Conservation (phyloP, 2,113 vertebrate genomes). For the Hystrix brachyura region DNA sequence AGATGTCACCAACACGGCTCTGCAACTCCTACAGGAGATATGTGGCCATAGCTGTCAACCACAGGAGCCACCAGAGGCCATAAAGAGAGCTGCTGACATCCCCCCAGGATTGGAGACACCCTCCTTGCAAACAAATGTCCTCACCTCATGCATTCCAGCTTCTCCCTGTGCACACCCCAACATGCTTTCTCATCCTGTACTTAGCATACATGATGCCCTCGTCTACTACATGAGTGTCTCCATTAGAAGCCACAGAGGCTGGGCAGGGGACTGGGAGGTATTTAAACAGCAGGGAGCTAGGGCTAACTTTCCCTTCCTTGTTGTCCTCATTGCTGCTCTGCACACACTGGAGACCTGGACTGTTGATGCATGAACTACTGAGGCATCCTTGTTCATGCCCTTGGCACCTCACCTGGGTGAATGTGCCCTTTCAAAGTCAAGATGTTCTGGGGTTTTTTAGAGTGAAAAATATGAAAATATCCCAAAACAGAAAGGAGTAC, state of each 20-base stretch:
- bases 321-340: neutral
- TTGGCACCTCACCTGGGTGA: neutral
- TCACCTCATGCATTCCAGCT: accelerated
- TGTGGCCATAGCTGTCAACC: accelerated
- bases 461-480: conserved; percentile 61
- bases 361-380: neutral
- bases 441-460: neutral
- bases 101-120: neutral
- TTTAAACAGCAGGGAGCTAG: neutral
- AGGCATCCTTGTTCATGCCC: neutral
- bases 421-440: conserved; percentile 65
- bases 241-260: neutral
- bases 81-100: accelerated
- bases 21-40: neutral
- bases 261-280: neutral
- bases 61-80: accelerated
- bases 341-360: neutral
- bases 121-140: neutral
- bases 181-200: neutral
- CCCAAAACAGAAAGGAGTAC: conserved; percentile 33
- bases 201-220: accelerated
- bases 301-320: neutral
- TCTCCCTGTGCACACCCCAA: accelerated
- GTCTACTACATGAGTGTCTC: neutral
- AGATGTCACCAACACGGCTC: neutral